Evolutionary conservation across 2,113 vertebrate species (phyloP).

Genomic region (Saguinus midas): DNA sequence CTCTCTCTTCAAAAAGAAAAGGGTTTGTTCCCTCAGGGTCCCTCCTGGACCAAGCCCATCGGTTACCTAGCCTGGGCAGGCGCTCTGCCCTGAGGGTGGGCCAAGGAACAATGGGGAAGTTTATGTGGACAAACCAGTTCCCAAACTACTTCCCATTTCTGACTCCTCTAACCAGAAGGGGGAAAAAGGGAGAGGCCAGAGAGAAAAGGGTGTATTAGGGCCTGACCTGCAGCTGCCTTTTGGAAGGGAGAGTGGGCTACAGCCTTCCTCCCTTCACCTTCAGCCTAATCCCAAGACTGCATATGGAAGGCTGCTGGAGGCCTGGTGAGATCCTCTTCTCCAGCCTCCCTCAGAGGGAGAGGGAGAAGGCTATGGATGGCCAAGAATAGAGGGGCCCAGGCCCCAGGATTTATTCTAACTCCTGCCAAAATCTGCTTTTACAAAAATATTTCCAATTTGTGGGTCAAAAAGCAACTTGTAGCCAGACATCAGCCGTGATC

Average conservation of each 20-base stretch:
- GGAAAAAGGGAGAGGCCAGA: constrained; percentile 45
- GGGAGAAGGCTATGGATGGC: constrained; percentile 51
- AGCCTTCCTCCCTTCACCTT: constrained; percentile 49
- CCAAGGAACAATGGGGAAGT: constrained; percentile 60
- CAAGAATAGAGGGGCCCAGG: constrained; percentile 56
- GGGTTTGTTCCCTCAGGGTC: constrained; percentile 63
- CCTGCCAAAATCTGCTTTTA: constrained; percentile 66
- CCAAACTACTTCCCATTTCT: constrained; percentile 64
- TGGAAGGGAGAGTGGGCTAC: neutral
- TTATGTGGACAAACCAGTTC: constrained; percentile 69
- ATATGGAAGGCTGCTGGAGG: constrained; percentile 37
- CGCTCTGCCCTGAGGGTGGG: constrained; percentile 72
- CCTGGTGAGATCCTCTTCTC: constrained; percentile 24
- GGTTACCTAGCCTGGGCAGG: constrained; percentile 63
- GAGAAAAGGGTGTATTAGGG: constrained; percentile 51
- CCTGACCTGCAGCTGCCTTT: constrained; percentile 69
- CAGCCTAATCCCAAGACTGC: constrained; percentile 50
- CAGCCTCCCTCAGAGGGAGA: no score
- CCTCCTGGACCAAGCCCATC: constrained; percentile 68
- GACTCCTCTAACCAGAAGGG: constrained; percentile 53
- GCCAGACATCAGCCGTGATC: constrained; percentile 58
- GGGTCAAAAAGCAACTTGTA: constrained; percentile 76
- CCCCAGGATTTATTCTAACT: constrained; percentile 65
- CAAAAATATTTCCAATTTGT: constrained; percentile 76
- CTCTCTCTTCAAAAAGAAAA: constrained; percentile 54